Base-by-base conservation (phyloP, 2,113 vertebrate species). In the Thamnophis sirtalis region DNA sequence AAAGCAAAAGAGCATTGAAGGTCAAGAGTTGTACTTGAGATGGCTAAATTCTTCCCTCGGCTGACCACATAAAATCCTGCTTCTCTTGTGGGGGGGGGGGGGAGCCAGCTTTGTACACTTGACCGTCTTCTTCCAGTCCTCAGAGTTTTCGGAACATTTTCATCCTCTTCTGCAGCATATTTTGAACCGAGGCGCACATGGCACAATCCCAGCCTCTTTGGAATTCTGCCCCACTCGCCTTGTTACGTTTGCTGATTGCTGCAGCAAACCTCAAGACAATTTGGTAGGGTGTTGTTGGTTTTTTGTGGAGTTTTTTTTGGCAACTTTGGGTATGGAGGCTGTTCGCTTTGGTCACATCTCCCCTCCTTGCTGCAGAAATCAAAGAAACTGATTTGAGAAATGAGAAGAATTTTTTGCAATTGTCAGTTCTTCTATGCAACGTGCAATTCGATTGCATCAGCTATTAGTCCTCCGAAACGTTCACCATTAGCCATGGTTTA, bases 271-370 rank as follows among this genome's bases (percentile, higher is more conserved):
- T 90, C 91, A 92, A 43, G 84, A 5, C 90, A 21, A 92, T 95
- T 84, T 84, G 43, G 91, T 38, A 38, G 15, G 63, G 26, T 43
- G 43, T 43, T 43, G 43, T 43, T 43, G 43, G 43, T 43, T 8
- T 56, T 56, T 56, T 56, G 11, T 2, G 11, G 1, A 0, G 0
- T 4, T 63, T 63, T 4, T 26, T 84, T 38, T n/a, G 0, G 0
- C 26, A 38, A 55, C 5, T 55, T 28, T 56, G 28, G 6, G n/a
- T 50, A 55, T 24, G 0, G 3, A 28, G 33, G 1, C 55, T 48
- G 63, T 88, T 73, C 50, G 58, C 53, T 63, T 50, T 0, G 0
- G 58, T 28, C 38, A 15, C 0, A 19, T n/a, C 19, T 9, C 8
- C 26, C 43, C 33, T 3, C 51, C 51, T 38, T 50, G 0, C 0